These are phyloP conservation scores for Eledona agricola DNA, from an alignment of 2,888 invertebrate genomes.

Conservation along the genomic window DNA sequence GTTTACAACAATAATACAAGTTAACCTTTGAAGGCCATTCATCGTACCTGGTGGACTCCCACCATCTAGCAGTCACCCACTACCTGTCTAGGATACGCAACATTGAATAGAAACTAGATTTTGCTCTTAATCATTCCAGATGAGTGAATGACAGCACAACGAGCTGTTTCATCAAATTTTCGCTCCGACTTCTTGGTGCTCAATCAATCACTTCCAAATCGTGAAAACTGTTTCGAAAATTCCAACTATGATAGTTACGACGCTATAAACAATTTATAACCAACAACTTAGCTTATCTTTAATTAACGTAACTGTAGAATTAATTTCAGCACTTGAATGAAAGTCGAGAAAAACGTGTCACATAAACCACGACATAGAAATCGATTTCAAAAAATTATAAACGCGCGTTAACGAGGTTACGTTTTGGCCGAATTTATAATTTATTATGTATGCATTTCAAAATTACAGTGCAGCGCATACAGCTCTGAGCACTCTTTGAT, in stretches of 20 bases:
- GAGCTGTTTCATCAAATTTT: constrained; percentile 7
- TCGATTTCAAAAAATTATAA: not conserved
- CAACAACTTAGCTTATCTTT: constrained; percentile 7
- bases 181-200: constrained; percentile 1
- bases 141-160: not conserved
- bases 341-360: constrained; percentile 1
- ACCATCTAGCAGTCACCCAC: constrained; percentile 46
- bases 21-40: constrained; percentile 37
- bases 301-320: constrained; percentile 10
- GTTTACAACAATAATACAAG: constrained; percentile 34
- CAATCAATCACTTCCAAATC: constrained; percentile 23
- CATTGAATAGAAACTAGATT: constrained; percentile 24
- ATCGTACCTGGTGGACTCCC: constrained; percentile 39
- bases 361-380: not conserved
- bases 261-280: constrained; percentile 10
- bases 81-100: constrained; percentile 45
- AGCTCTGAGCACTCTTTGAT: constrained; percentile 41
- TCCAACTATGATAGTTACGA: too few relatives aligned
- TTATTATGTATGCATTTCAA: constrained; percentile 18
- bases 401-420: constrained; percentile 1
- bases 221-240: too few relatives aligned
- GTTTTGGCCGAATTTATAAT: constrained; percentile 19
- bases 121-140: constrained; percentile 9
- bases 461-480: constrained; percentile 25
- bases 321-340: constrained; percentile 6